phyloP scores from a whole-genome alignment of 2,113 vertebrate genomes.

The Gymnarchus niloticus region DNA sequence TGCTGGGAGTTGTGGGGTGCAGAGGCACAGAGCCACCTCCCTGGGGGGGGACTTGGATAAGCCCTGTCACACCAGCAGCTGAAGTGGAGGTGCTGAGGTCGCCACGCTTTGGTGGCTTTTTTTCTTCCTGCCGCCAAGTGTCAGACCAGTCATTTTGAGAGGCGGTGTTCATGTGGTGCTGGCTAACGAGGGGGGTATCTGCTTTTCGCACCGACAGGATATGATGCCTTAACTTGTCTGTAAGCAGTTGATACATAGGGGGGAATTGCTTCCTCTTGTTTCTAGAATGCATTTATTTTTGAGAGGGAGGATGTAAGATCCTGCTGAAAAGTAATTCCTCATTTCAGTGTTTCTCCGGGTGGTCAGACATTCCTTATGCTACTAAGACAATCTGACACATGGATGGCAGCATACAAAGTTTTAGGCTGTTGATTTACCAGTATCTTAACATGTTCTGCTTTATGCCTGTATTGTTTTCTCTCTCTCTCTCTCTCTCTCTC shows the following conservation, averaged over 20 bases:
- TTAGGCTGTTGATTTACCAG: background rate
- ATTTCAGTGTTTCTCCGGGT: background rate
- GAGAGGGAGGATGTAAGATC: background rate
- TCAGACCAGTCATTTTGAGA: background rate
- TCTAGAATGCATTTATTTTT: background rate
- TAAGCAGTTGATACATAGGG: no score
- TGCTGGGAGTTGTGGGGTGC: background rate
- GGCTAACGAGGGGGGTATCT: background rate
- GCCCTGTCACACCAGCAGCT: background rate
- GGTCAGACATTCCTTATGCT: background rate
- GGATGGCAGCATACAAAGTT: background rate
- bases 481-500: no score
- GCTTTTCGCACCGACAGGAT: background rate
- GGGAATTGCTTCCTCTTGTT: background rate
- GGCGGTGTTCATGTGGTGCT: background rate
- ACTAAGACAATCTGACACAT: background rate
- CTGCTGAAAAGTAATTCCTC: background rate
- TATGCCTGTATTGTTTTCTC: no score
- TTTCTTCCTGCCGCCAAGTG: background rate
- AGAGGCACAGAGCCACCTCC: conserved; percentile 9
- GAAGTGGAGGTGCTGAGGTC: background rate
- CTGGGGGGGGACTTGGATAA: conserved; percentile 7
- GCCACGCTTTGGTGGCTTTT: background rate
- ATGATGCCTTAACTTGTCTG: no score
- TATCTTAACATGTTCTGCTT: background rate